These are phyloP conservation scores for Sturnus vulgaris DNA, from an alignment of 2,113 vertebrate species.

Conservation along the genomic window DNA sequence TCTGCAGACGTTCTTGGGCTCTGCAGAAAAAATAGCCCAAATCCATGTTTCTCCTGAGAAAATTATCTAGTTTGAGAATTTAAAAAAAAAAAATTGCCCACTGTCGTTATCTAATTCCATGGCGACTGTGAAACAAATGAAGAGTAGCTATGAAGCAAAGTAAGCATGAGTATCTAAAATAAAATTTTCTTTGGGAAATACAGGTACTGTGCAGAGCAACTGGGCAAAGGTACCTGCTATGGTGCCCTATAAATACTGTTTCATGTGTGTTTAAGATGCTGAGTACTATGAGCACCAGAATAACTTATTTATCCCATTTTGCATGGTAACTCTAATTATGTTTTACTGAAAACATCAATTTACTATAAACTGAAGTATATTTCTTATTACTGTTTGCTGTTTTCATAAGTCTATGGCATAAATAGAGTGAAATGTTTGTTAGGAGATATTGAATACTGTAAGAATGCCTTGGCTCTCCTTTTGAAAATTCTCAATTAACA, in stretches of 20 bases:
- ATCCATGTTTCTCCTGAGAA: not conserved
- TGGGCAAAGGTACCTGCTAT: not conserved
- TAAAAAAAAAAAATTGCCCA: not conserved
- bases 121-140: not conserved
- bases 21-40: not conserved
- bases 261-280: not conserved
- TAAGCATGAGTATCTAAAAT: not conserved
- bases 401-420: not conserved
- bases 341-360: not conserved
- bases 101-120: not conserved
- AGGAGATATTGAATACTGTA: not conserved
- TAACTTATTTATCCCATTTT: not conserved
- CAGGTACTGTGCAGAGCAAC: not conserved
- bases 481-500: conserved; percentile 20
- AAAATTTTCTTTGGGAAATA: not conserved
- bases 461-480: not conserved
- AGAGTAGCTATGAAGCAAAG: not conserved
- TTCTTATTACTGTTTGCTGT: conserved; percentile 3
- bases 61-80: not conserved
- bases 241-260: not conserved
- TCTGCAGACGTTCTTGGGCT: not conserved
- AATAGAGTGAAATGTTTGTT: conserved; percentile 20
- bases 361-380: not conserved
- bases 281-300: not conserved
- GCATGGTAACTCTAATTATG: not conserved